phyloP scores from a whole-genome alignment of 2,797 vertebrate species.

The Chelon auratus region DNA sequence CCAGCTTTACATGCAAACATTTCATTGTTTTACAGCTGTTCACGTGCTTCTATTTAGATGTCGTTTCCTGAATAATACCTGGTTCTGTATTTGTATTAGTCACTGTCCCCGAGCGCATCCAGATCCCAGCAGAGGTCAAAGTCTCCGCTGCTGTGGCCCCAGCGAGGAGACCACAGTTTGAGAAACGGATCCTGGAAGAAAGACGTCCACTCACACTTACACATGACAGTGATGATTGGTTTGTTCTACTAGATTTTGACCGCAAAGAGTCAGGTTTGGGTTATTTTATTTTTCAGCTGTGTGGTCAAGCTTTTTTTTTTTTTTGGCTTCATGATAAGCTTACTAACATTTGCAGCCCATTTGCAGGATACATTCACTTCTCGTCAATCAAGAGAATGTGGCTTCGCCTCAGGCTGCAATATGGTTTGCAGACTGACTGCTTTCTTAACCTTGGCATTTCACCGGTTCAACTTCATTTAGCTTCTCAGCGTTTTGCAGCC shows the following conservation, averaged over 20 bases:
- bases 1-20: background rate
- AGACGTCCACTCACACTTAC: slow-evolving; percentile 51
- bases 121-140: slow-evolving; percentile 43
- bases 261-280: slow-evolving; percentile 69
- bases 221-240: slow-evolving; percentile 80
- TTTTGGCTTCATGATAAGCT: slow-evolving; percentile 24
- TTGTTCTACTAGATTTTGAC: slow-evolving; percentile 76
- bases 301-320: background rate
- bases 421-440: background rate
- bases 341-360: slow-evolving; percentile 52
- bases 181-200: slow-evolving; percentile 68
- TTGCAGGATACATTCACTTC: background rate
- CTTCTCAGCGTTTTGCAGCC: slow-evolving; percentile 40
- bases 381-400: background rate
- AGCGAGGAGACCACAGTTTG: slow-evolving; percentile 61
- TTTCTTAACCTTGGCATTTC: slow-evolving; percentile 34
- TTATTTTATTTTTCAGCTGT: slow-evolving; percentile 12
- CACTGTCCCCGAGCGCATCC: slow-evolving; percentile 37
- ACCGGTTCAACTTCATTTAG: slow-evolving; percentile 23
- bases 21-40: background rate
- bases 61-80: slow-evolving; percentile 36
- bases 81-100: slow-evolving; percentile 65
- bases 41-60: too few species aligned
- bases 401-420: background rate
- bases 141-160: slow-evolving; percentile 33